Percentiles rank a stretch among this genome's conserved stretches.
Evolutionary conservation across 2,797 vertebrate species (phyloP).

Genomic region (Intellagama lesueurii): DNA sequence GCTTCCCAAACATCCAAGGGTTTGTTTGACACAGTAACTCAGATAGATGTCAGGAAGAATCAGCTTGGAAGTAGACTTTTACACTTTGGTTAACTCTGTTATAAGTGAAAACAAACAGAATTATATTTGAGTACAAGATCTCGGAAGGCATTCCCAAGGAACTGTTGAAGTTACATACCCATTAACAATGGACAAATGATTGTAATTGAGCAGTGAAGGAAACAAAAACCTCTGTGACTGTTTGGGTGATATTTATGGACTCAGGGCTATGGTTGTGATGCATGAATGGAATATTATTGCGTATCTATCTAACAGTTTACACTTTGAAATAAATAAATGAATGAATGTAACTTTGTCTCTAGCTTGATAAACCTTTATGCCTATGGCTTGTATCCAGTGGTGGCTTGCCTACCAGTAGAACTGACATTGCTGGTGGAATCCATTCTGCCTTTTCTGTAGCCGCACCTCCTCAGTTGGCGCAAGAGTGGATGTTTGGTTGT

Average conservation of each 20-base stretch:
- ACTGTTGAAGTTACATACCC: neutral
- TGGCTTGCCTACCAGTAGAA: neutral
- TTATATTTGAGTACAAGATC: neutral
- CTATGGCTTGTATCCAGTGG: neutral
- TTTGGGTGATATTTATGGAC: neutral
- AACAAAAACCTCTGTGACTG: neutral
- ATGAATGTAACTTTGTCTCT: no score
- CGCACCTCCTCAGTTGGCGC: no score
- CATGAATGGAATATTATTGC: neutral
- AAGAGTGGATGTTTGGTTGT: neutral
- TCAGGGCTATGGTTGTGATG: neutral
- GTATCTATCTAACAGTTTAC: neutral
- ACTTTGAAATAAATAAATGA: no score
- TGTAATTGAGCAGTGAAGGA: neutral
- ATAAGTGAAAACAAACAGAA: neutral
- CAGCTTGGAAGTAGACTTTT: neutral
- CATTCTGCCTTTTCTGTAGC: neutral
- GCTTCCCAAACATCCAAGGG: rapidly evolving
- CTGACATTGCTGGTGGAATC: neutral
- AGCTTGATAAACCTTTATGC: no score
- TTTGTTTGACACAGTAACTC: neutral
- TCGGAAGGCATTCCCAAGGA: neutral
- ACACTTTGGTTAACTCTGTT: neutral
- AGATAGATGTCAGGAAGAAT: neutral
- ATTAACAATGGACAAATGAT: neutral